Percentiles rank a stretch among this genome's conserved stretches.
Evolutionary conservation across 2,797 vertebrate species (phyloP).

Genomic region (Carduelis carduelis): DNA sequence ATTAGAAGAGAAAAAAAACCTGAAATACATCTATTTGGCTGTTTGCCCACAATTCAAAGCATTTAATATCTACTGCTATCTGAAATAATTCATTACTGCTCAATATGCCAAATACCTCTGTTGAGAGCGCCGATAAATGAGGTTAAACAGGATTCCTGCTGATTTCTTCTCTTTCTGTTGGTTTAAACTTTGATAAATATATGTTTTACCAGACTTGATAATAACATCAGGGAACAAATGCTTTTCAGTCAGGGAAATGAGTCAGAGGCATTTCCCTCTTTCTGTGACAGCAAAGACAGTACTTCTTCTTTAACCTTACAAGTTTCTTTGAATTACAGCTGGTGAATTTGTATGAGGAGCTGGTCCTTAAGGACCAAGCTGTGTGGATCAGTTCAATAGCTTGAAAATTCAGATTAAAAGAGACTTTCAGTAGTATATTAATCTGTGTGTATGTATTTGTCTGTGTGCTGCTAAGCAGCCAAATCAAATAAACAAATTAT

Average conservation of each 20-base stretch:
- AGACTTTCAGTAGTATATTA: not conserved
- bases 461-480: not conserved
- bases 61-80: slow-evolving; percentile 42
- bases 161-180: slow-evolving; percentile 17
- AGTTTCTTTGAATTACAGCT: not conserved
- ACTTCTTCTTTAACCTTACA: not conserved
- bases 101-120: slow-evolving; percentile 18
- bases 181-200: slow-evolving; percentile 54
- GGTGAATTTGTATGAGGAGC: not conserved
- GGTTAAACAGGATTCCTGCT: slow-evolving; percentile 51
- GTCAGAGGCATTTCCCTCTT: not conserved
- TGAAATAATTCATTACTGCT: slow-evolving; percentile 62
- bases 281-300: not conserved
- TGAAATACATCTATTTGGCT: slow-evolving; percentile 5
- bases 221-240: not conserved
- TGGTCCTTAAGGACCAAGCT: not conserved
- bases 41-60: slow-evolving; percentile 22
- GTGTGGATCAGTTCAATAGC: not conserved
- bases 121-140: slow-evolving; percentile 22
- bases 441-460: not conserved
- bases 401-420: not conserved
- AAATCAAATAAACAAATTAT: not conserved
- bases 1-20: not conserved
- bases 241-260: slow-evolving; percentile 2
- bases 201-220: slow-evolving; percentile 16